phyloP scores from a whole-genome alignment of 2,797 vertebrate genomes.

The Rhinichthys osculus region DNA sequence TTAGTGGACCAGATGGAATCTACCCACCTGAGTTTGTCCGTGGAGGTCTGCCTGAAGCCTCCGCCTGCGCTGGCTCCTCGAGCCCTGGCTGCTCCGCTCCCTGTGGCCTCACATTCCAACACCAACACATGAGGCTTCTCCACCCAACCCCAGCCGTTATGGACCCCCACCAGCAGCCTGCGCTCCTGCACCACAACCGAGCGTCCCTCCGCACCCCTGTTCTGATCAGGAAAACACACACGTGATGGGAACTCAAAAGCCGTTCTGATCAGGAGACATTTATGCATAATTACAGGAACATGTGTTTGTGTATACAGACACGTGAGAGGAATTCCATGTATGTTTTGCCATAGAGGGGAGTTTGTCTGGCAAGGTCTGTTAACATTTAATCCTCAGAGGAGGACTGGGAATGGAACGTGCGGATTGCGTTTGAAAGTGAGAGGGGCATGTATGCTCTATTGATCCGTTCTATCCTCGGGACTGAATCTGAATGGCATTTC shows the following conservation, averaged over 20 bases:
- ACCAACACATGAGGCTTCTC: slow-evolving; percentile 88
- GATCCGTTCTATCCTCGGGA: slow-evolving; percentile 32
- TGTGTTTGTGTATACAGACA: slow-evolving; percentile 19
- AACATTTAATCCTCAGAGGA: slow-evolving; percentile 34
- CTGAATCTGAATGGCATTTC: slow-evolving; percentile 50
- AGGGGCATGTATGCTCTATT: slow-evolving; percentile 42
- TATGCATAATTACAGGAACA: background rate
- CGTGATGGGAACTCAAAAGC: slow-evolving; percentile 15
- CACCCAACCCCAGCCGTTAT: slow-evolving; percentile 90
- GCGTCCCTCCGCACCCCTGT: slow-evolving; percentile 55
- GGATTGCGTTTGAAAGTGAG: slow-evolving; percentile 40
- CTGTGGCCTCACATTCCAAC: slow-evolving; percentile 71
- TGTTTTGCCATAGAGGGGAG: slow-evolving; percentile 20
- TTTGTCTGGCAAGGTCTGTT: slow-evolving; percentile 29
- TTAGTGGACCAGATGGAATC: background rate
- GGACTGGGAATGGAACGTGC: background rate
- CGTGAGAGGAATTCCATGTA: slow-evolving; percentile 30
- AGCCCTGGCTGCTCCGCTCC: background rate
- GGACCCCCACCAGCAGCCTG: slow-evolving; percentile 88
- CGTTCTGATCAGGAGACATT: background rate
- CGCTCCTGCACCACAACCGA: slow-evolving; percentile 85
- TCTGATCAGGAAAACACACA: slow-evolving; percentile 71
- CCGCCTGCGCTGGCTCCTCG: slow-evolving; percentile 1
- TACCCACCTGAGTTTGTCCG: slow-evolving; percentile 55
- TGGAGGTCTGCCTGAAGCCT: slow-evolving; percentile 43